Evolutionary conservation across 1,140 invertebrate genomes (phyloP), one percentile per base, ranked within the genome.

Genomic region (Drosophila rhopaloa): DNA sequence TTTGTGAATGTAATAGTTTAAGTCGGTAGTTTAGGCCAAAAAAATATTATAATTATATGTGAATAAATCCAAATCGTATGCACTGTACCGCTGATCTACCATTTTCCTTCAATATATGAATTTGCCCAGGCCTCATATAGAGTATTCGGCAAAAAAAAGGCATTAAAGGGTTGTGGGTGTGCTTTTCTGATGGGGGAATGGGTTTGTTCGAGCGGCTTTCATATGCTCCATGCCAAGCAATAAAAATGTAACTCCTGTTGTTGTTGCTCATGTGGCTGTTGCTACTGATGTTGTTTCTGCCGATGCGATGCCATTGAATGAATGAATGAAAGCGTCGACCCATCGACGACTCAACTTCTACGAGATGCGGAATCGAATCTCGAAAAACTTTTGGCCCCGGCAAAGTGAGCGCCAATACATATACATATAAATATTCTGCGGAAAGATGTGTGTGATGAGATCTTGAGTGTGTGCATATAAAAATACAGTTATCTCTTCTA

Each of bases 401-500:
- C 83, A 75, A 79, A 81, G 82, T 86, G 82, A 76, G 44, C 75
- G 44, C 35, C 70, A 58, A 32, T 63, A 60, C 58, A 51, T 51
- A 19, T 32, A 19, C 38, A 35, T 50, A 48, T 59, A 44, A 60
- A 38, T 48, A 41, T 56, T 27, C 27, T 24, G n/a, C 14, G n/a
- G 35, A 8, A 8, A 14, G 16, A 11, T 14, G 58, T 65, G 43
- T 38, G 32, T 38, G 59, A 62, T 70, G 73, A 55, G 54, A 66
- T 37, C 53, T 47, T 55, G 65, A 60, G 61, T 44, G 79, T 82
- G 79, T 82, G 79, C 78, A 86, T 86, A 85, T 85, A 81, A 85
- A 86, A 85, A 85, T 81, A 85, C 82, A 81, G 78, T 88, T 88
- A 86, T 86, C 83, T 86, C 79, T 88, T 86, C 83, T 86, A 86